These are phyloP conservation scores for Microtus richardsoni DNA, from an alignment of 2,113 vertebrate species.

Conservation along the genomic window DNA sequence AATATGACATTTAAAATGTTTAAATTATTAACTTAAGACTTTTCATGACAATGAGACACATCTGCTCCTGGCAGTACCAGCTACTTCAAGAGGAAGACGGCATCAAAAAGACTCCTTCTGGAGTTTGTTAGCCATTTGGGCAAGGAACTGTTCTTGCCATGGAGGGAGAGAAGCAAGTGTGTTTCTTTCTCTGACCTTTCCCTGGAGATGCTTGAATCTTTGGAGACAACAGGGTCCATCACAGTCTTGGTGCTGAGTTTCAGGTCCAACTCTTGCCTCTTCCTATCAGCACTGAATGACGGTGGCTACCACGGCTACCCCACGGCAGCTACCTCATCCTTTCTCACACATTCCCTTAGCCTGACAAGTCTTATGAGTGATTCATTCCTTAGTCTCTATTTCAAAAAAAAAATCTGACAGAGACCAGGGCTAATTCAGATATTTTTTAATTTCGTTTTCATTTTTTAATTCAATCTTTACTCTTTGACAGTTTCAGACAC, in stretches of 20 bases:
- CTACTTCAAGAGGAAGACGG: no score
- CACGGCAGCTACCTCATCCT: no score
- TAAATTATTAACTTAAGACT: no score
- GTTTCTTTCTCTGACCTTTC: neutral
- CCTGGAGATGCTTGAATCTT: fast-evolving
- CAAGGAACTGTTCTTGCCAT: no score
- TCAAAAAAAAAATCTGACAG: neutral
- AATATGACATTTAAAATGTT: no score
- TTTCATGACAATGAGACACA: no score
- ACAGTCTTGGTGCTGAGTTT: no score
- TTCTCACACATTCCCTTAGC: neutral
- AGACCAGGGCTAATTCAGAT: neutral
- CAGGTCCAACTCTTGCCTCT: no score
- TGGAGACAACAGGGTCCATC: fast-evolving
- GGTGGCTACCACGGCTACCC: fast-evolving
- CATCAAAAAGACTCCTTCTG: no score
- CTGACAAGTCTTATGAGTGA: neutral
- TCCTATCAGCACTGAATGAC: neutral
- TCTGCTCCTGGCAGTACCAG: no score
- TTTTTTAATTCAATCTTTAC: neutral
- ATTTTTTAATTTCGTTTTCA: neutral
- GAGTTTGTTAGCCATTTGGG: no score
- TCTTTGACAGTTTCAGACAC: neutral
- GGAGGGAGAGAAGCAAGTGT: neutral
- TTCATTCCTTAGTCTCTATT: neutral